A percentile compares a stretch with the other conserved stretches of the same genome.
Evolutionary conservation across 2,113 vertebrate genomes (phyloP).

Genomic region (Pionites leucogaster): DNA sequence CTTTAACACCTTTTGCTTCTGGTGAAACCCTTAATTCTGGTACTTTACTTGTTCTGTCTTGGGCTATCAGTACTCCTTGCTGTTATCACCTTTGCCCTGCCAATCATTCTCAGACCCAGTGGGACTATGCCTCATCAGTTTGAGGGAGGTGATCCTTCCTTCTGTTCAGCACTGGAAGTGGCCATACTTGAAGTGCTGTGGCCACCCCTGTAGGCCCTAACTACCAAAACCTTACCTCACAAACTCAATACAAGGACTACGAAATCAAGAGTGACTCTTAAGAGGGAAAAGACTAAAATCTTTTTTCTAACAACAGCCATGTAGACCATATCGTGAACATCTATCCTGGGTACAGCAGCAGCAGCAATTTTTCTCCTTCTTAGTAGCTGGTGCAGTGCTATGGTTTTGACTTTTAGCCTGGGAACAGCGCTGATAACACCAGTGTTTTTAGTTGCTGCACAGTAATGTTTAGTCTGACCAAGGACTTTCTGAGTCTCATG

Average conservation of each 20-base stretch:
- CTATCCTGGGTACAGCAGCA: no score
- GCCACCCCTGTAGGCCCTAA: not conserved
- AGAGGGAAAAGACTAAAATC: not conserved
- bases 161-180: not conserved
- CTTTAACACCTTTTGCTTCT: not conserved
- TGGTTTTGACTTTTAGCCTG: no score
- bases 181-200: not conserved
- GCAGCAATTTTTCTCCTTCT: no score
- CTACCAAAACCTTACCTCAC: not conserved
- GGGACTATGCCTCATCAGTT: rapidly evolving
- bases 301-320: not conserved
- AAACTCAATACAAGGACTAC: not conserved
- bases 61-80: not conserved
- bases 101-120: not conserved
- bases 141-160: not conserved
- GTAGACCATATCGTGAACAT: not conserved
- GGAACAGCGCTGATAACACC: no score
- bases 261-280: not conserved
- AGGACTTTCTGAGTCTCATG: no score
- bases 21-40: not conserved
- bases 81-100: not conserved
- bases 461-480: no score
- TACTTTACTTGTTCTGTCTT: not conserved
- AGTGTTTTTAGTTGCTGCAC: no score
- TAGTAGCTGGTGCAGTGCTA: no score